These are phyloP conservation scores for Drosophila barbarae DNA, from an alignment of 2,888 invertebrate genomes.

Conservation along the genomic window DNA sequence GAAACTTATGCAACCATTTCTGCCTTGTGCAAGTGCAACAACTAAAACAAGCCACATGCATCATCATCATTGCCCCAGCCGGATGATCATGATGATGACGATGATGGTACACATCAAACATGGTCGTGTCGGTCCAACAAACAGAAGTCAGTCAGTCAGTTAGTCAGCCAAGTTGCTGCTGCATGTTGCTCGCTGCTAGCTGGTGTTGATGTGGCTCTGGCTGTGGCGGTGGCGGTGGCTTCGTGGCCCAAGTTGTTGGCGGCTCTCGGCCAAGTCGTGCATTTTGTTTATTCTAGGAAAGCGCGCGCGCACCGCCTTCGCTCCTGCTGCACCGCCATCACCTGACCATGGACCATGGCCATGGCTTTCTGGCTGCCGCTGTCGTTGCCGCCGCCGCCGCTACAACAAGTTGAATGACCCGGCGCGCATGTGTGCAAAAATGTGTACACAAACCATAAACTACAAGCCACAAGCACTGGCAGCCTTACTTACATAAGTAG, in stretches of 20 bases:
- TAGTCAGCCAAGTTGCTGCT: constrained; percentile 56
- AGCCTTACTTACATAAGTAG: constrained; percentile 72
- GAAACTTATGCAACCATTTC: constrained; percentile 74
- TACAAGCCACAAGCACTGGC: constrained; percentile 66
- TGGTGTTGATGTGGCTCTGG: constrained; percentile 60
- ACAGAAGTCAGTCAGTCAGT: constrained; percentile 73
- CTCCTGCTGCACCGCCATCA: constrained; percentile 21
- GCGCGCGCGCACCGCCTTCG: constrained; percentile 54
- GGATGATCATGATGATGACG: constrained; percentile 54
- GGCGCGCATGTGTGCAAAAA: constrained; percentile 76
- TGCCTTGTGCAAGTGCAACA: constrained; percentile 68
- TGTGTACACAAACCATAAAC: constrained; percentile 77
- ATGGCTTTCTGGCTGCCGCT: constrained; percentile 54
- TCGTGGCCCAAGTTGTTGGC: constrained; percentile 63
- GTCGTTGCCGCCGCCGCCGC: too few relatives aligned
- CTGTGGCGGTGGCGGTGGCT: constrained; percentile 4
- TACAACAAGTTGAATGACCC: constrained; percentile 76
- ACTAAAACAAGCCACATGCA: constrained; percentile 58
- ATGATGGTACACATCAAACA: constrained; percentile 72
- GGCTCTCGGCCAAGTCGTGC: constrained; percentile 69
- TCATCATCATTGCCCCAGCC: constrained; percentile 25
- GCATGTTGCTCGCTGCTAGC: constrained; percentile 28
- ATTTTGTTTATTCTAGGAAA: constrained; percentile 73
- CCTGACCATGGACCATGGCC: constrained; percentile 54
- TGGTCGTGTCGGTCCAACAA: constrained; percentile 74